Evolutionary conservation across 2,888 invertebrate species (phyloP), one percentile per base, ranked within the genome.

Genomic region (Leptothorax acervorum): DNA sequence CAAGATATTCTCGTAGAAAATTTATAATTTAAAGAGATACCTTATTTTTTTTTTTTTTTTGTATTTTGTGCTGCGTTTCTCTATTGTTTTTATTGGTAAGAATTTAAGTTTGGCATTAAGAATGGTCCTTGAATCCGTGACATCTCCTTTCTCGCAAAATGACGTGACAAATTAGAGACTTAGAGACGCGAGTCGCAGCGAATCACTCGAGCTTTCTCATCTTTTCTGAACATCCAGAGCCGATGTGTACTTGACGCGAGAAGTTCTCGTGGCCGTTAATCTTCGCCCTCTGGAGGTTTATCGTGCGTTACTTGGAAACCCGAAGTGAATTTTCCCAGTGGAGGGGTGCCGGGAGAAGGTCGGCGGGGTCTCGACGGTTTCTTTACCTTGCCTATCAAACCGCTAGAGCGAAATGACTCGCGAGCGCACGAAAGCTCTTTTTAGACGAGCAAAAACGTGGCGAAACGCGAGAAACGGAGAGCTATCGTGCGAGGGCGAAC

Each of bases 201-300:
- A 70, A 35, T 79, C 11, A 35, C 45, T 45, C 31, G 55, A 78
- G 66, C 55, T 57, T 53, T 39, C 28, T 12, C 53, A 35, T 31
- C 18, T 5, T 71, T 23, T 48, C 31, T n/a, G n/a, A 45, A 28
- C 55, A 75, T 53, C 31, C 42, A 18, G 4, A 23, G 9, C 35
- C 28, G 55, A 39, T 82, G 48, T 51, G 84, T 89, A 87, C 86
- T 88, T 28, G 88, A 87, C 81, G 85, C 65, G 90, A 89, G 86
- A 90, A 90, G 86, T 90, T 90, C 86, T 78, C 86, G 63, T 63
- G 84, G 75, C 84, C 89, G 90, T 90, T 90, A 90, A 90, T 90
- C 90, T 90, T 90, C 88, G 53, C 86, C 86, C 88, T 85, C 86
- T 81, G 83, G 84, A 86, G 86, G 88, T 90, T 90, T 88, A 90